Percentiles rank a stretch among this genome's conserved stretches.
Evolutionary conservation across 2,797 vertebrate species (phyloP).

Genomic region (Danio choprae): DNA sequence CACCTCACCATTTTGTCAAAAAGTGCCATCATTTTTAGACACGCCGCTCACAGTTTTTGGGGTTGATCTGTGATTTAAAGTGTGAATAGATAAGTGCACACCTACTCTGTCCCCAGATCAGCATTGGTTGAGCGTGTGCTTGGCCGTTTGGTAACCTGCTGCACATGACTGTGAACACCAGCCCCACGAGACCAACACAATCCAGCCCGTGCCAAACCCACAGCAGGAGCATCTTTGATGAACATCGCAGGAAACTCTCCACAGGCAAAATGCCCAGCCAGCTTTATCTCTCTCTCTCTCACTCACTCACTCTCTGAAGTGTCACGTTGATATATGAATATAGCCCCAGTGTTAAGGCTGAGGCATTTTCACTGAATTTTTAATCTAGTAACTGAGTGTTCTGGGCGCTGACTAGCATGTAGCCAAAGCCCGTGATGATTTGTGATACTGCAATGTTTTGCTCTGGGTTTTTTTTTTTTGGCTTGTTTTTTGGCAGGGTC

Average conservation of each 20-base stretch:
- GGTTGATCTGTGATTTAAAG: background rate
- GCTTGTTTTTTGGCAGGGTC: slow-evolving; percentile 37
- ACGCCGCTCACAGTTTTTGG: background rate
- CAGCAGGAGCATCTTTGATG: slow-evolving; percentile 38
- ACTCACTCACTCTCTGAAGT: slow-evolving; percentile 29
- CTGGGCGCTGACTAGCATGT: slow-evolving; percentile 48
- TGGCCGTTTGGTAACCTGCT: slow-evolving; percentile 11
- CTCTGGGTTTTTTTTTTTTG: slow-evolving; percentile 43
- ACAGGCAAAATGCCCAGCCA: slow-evolving; percentile 28
- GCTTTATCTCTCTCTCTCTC: slow-evolving; percentile 3
- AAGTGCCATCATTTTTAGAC: background rate
- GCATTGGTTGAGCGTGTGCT: background rate
- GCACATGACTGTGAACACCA: background rate
- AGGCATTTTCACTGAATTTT: slow-evolving; percentile 57
- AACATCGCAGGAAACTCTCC: slow-evolving; percentile 41
- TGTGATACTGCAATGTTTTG: slow-evolving; percentile 56
- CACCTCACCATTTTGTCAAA: too few relatives aligned
- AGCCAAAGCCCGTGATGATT: slow-evolving; percentile 56
- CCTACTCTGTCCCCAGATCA: background rate
- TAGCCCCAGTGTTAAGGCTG: slow-evolving; percentile 46
- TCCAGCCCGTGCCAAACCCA: slow-evolving; percentile 29
- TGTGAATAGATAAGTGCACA: background rate
- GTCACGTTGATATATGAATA: slow-evolving; percentile 59
- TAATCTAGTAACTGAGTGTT: slow-evolving; percentile 51
- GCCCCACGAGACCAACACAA: slow-evolving; percentile 16